phyloP scores from a whole-genome alignment of 2,888 invertebrate genomes.

The Neelides folsomi region DNA sequence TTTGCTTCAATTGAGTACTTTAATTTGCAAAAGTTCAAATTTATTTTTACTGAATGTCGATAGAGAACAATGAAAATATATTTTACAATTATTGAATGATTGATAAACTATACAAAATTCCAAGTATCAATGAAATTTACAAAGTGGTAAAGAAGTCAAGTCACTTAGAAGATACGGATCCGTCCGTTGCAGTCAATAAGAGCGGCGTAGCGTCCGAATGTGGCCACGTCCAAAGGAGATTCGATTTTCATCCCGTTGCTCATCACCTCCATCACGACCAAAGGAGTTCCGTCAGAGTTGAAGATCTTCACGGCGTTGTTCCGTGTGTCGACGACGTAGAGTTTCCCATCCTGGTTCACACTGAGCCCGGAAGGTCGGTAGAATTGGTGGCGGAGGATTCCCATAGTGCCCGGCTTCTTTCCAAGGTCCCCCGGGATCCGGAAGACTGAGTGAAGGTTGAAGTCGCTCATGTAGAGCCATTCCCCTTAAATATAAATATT shows the following conservation, averaged over 20 bases:
- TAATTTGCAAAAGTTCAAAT: no score
- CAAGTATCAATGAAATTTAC: no score
- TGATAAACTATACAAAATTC: no score
- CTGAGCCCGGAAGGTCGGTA: constrained; percentile 14
- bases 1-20: no score
- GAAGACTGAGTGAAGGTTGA: constrained; percentile 16
- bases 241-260: not conserved
- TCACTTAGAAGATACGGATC: constrained; percentile 3
- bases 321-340: constrained; percentile 13
- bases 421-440: constrained; percentile 3
- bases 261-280: not conserved
- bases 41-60: no score
- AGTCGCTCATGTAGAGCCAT: constrained; percentile 20
- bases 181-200: constrained; percentile 8
- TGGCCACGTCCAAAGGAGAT: constrained; percentile 8
- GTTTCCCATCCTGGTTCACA: constrained; percentile 14
- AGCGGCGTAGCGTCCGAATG: constrained; percentile 11
- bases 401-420: no score
- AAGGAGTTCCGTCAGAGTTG: constrained; percentile 3
- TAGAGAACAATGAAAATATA: no score
- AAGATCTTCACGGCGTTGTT: constrained; percentile 9
- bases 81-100: no score
- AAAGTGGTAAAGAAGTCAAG: no score
- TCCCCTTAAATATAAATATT: constrained; percentile 10
- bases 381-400: no score